Percentiles rank a stretch among this genome's conserved stretches.
These are phyloP conservation scores for Leptobrachium leishanense DNA, from an alignment of 2,113 vertebrate species.

Conservation along the genomic window DNA sequence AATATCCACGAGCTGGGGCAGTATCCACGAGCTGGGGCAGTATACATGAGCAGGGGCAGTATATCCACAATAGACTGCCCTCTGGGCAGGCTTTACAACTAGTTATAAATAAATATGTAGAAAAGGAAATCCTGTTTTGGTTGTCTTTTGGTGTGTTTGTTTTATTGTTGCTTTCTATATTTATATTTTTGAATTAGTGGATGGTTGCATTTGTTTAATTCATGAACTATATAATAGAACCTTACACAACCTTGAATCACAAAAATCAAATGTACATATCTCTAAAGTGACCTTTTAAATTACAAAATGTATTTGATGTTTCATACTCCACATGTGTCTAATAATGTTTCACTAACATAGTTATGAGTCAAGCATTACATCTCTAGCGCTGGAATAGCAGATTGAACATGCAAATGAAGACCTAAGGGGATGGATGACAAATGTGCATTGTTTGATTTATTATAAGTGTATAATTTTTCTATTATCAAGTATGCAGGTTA, in stretches of 20 bases:
- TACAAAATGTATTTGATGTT: not conserved
- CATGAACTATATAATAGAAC: not conserved
- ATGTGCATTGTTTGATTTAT: not conserved
- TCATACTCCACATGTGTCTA: not conserved
- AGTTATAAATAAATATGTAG: too few relatives aligned
- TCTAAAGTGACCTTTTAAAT: not conserved
- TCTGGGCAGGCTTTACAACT: too few relatives aligned
- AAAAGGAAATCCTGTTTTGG: too few relatives aligned
- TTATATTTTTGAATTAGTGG: too few relatives aligned
- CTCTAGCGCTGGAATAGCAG: too few relatives aligned
- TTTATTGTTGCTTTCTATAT: too few relatives aligned
- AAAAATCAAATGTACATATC: not conserved
- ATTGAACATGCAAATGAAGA: not conserved
- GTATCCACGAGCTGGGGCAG: too few relatives aligned
- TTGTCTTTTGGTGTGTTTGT: too few relatives aligned
- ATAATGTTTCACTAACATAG: not conserved
- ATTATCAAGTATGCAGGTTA: too few relatives aligned
- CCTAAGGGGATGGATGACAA: not conserved
- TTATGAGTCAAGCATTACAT: not conserved
- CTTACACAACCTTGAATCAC: not conserved
- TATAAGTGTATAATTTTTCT: not conserved
- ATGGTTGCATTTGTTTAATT: not conserved
- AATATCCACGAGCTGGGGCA: too few relatives aligned
- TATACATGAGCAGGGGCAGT: too few relatives aligned
- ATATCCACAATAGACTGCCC: too few relatives aligned